Conservation (phyloP, 1,140 invertebrate genomes). For the Marisa cornuarietis region DNA sequence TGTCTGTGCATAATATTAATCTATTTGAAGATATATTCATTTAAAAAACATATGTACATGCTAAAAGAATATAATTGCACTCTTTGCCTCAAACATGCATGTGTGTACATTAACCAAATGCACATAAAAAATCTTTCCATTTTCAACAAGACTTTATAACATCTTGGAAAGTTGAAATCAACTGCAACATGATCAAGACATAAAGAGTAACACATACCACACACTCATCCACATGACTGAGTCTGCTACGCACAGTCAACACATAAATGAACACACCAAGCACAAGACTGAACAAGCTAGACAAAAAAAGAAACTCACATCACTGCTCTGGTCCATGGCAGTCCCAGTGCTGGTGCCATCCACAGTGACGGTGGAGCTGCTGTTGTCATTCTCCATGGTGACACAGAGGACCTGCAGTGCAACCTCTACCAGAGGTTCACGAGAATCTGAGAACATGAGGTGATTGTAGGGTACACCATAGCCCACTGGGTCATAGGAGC, state of each 20-base stretch:
- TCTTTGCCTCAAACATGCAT: too few species aligned
- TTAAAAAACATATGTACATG: too few species aligned
- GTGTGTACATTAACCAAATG: too few species aligned
- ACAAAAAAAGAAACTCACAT: conserved; percentile 41
- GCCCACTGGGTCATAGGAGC: conserved; percentile 97
- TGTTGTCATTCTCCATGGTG: conserved; percentile 86
- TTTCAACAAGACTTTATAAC: too few species aligned
- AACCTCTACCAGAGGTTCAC: conserved; percentile 96
- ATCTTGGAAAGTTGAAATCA: too few species aligned
- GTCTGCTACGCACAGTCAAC: neutral
- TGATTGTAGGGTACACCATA: conserved; percentile 98
- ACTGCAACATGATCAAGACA: too few species aligned
- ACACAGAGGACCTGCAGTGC: conserved; percentile 92
- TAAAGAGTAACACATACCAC: too few species aligned
- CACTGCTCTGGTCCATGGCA: conserved; percentile 56
- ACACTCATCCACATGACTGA: too few species aligned
- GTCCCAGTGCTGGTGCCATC: conserved; percentile 59
- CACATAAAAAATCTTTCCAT: too few species aligned
- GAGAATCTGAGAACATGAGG: conserved; percentile 91
- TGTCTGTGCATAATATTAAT: too few species aligned
- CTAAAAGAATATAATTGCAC: too few species aligned
- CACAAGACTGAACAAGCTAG: neutral
- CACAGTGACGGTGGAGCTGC: conserved; percentile 38
- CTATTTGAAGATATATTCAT: too few species aligned
- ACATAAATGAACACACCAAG: neutral